These are phyloP conservation scores for Eudyptes chrysolophus DNA, from an alignment of 2,113 vertebrate genomes.

Conservation along the genomic window DNA sequence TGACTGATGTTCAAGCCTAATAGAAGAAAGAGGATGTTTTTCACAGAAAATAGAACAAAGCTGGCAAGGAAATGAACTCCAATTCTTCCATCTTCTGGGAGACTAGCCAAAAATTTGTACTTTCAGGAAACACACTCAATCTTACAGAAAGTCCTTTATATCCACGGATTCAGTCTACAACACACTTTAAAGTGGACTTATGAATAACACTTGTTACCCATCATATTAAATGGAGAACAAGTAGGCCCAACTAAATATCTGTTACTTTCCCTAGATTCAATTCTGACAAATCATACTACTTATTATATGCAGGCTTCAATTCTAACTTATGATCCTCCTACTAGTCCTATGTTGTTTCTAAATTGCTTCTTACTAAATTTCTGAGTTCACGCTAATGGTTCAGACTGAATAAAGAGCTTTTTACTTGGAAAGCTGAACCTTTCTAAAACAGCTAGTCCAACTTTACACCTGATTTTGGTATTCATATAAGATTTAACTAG, in stretches of 20 bases:
- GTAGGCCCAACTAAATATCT: background rate
- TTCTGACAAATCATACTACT: background rate
- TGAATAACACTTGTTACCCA: background rate
- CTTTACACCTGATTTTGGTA: background rate
- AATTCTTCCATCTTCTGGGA: background rate
- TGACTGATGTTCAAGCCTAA: background rate
- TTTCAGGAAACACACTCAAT: rapidly evolving
- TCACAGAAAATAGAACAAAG: background rate
- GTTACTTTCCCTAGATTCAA: background rate
- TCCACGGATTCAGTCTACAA: background rate
- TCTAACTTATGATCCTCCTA: background rate
- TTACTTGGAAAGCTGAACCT: background rate
- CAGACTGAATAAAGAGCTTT: background rate
- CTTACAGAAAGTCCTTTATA: background rate
- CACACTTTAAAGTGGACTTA: background rate
- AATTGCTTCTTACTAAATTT: background rate
- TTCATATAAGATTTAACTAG: background rate
- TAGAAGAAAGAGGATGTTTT: background rate
- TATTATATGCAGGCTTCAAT: background rate
- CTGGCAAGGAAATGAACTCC: background rate
- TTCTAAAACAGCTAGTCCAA: background rate
- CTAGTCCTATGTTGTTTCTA: background rate
- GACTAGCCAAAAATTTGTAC: background rate
- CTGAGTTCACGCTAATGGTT: background rate
- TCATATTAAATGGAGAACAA: background rate